Percentiles rank a stretch among this genome's conserved stretches.
These are phyloP conservation scores for Mantis religiosa DNA, from an alignment of 2,888 invertebrate species.

Conservation along the genomic window DNA sequence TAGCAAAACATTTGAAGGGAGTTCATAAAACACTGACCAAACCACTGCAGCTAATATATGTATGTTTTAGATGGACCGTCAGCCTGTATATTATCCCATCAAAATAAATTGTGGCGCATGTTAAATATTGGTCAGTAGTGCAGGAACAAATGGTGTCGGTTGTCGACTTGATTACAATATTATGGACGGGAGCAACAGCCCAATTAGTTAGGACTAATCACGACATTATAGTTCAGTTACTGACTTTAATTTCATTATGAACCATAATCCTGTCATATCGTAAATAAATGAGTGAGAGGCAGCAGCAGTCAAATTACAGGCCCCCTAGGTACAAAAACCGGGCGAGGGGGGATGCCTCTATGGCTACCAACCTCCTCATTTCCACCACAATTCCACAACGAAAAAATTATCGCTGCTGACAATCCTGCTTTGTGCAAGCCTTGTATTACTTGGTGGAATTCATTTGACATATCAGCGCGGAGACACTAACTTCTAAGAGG, in stretches of 20 bases:
- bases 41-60: too few relatives aligned
- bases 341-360: too few relatives aligned
- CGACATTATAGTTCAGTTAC: neutral
- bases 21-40: too few relatives aligned
- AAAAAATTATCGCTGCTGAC: neutral
- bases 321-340: neutral
- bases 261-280: neutral
- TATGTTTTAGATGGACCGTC: too few relatives aligned
- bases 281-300: neutral
- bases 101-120: neutral
- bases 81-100: too few relatives aligned
- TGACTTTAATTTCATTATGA: neutral
- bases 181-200: neutral
- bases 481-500: too few relatives aligned
- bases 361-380: neutral
- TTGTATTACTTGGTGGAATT: too few relatives aligned
- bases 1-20: too few relatives aligned
- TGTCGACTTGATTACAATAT: neutral
- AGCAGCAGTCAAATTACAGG: neutral
- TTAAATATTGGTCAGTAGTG: neutral
- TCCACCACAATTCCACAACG: neutral
- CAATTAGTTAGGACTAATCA: neutral
- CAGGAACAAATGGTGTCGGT: neutral
- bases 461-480: too few relatives aligned
- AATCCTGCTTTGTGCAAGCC: too few relatives aligned